Evolutionary conservation across 2,113 vertebrate species (phyloP), one percentile per base, ranked within the genome.

Genomic region (Irena cyanogastra): DNA sequence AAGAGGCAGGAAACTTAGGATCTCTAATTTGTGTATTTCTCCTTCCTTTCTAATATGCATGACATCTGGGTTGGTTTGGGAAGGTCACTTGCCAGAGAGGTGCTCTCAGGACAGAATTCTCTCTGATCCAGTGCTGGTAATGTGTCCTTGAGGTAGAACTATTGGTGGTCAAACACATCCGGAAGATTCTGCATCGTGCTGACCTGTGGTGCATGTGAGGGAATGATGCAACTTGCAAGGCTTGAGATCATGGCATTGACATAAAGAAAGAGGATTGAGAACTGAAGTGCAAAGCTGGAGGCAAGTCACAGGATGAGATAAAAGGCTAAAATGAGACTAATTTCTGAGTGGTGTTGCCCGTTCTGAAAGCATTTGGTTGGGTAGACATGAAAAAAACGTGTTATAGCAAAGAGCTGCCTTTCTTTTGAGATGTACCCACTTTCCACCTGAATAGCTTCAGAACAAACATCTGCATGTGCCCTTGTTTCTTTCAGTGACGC

Each of bases 381-480:
- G 64, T 35, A 81, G 39, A 26, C 69, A 64, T 57, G 37, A 49
- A 76, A 81, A 87, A 82, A 81, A 47, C 22, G n/a, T 30, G 28
- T 61, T 44, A 12, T 3, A 53, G 35, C 74, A 75, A 49, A 78
- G 87, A 84, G 11, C 23, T 93, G 70, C 37, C 64, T 83, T 84
- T 90, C 89, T 85, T 94, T 75, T 91, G 66, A 83, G 70, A 82
- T 68, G n/a, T 91, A 90, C 89, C 53, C 81, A 60, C 49, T 95
- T 95, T 96, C 93, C 94, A 95, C 81, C 94, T 84, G 93, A 96
- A 37, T 87, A 85, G 65, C 77, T 93, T 95, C 66, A 84, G 90
- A 93, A 89, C 81, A 97, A 96, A 96, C 84, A 94, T 76, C 74
- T 95, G 53, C 42, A 7, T 71, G 77, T 66, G 22, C 80, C 35